Evolutionary conservation across 2,113 vertebrate species (phyloP).

Genomic region (Galeopterus variegatus): DNA sequence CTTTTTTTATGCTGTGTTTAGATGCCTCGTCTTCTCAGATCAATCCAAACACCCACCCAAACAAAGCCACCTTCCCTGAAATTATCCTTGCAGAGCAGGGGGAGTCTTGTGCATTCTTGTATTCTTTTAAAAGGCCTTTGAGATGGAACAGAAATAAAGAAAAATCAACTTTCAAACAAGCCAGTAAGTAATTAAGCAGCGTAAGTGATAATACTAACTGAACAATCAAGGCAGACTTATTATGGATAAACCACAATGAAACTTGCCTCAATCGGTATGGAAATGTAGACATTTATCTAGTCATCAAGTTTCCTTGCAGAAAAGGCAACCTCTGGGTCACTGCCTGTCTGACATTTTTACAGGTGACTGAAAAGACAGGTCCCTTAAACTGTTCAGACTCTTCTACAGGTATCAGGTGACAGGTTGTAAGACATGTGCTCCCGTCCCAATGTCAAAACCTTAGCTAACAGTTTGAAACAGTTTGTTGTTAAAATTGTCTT

Average conservation of each 20-base stretch:
- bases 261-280: background rate
- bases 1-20: background rate
- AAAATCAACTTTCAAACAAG: background rate
- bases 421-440: background rate
- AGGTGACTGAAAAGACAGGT: background rate
- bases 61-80: conserved; percentile 1
- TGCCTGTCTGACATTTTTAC: conserved; percentile 6
- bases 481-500: background rate
- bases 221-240: background rate
- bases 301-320: background rate
- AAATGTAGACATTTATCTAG: background rate
- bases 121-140: background rate
- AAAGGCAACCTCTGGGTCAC: background rate
- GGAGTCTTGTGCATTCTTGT: fast-evolving
- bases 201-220: background rate
- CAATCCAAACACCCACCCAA: background rate
- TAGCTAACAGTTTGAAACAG: background rate
- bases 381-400: background rate
- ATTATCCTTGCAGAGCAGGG: background rate
- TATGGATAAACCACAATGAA: background rate
- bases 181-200: background rate
- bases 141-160: background rate
- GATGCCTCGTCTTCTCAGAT: background rate
- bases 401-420: background rate
- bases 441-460: background rate